phyloP scores from a whole-genome alignment of 2,797 vertebrate species.

The Aldrovandia affinis region DNA sequence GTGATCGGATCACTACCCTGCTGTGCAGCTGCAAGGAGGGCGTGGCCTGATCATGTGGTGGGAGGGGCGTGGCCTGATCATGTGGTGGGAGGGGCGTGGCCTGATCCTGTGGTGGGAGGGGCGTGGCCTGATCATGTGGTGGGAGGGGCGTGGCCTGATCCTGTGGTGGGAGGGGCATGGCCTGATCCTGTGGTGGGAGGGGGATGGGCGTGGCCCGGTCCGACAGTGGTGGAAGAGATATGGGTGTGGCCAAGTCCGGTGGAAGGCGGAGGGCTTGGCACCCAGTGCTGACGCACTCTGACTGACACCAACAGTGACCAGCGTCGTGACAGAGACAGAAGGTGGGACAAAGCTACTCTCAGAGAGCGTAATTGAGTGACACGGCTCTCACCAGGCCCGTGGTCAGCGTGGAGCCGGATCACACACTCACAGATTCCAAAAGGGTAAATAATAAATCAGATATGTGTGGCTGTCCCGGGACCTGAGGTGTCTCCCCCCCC shows the following conservation, averaged over 20 bases:
- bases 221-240: not conserved
- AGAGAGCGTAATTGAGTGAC: slow-evolving; percentile 10
- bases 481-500: slow-evolving; percentile 18
- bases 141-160: too few relatives aligned
- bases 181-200: too few relatives aligned
- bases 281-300: not conserved
- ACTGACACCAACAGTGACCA: not conserved
- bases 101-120: too few relatives aligned
- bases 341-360: not conserved
- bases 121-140: too few relatives aligned
- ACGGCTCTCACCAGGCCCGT: not conserved
- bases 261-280: slow-evolving; percentile 1
- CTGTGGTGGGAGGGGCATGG: too few relatives aligned
- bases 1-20: too few relatives aligned
- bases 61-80: too few relatives aligned
- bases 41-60: too few relatives aligned
- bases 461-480: slow-evolving; percentile 10
- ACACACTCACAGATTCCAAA: slow-evolving; percentile 1
- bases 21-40: too few relatives aligned
- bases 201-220: not conserved
- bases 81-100: too few relatives aligned
- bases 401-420: slow-evolving; percentile 3
- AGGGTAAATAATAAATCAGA: slow-evolving; percentile 25
- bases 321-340: not conserved
- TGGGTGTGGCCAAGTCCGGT: not conserved